Percentiles rank a stretch among this genome's conserved stretches.
phyloP scores from a whole-genome alignment of 2,797 vertebrate genomes.

The Sardinella longiceps region DNA sequence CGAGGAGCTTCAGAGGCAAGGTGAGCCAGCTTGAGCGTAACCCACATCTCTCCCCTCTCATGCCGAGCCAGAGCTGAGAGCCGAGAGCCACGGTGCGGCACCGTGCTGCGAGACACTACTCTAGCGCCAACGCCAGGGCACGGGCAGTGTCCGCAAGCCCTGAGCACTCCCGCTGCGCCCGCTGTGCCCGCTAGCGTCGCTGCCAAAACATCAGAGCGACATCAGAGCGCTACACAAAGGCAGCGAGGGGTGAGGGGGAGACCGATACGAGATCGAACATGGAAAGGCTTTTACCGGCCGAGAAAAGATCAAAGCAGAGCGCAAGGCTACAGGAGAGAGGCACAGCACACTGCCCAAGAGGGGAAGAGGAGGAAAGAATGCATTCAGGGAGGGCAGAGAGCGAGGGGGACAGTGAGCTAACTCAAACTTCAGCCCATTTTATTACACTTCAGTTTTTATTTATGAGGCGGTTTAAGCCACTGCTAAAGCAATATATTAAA shows the following conservation, averaged over 20 bases:
- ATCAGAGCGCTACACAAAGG: slow-evolving; percentile 16
- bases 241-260: neutral
- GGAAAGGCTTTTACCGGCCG: neutral
- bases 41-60: neutral
- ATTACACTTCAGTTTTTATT: too few relatives aligned
- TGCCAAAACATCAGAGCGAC: slow-evolving; percentile 15
- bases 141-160: neutral
- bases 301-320: neutral
- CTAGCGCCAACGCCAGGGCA: neutral
- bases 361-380: neutral
- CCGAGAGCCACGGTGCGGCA: neutral
- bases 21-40: neutral
- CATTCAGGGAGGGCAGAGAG: neutral
- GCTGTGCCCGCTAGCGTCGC: too few relatives aligned
- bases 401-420: neutral
- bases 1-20: neutral
- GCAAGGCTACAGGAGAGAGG: slow-evolving; percentile 5
- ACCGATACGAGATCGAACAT: slow-evolving; percentile 13
- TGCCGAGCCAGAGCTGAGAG: neutral
- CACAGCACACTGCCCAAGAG: neutral
- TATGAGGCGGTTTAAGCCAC: too few relatives aligned
- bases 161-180: too few relatives aligned
- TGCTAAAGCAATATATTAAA: too few relatives aligned
- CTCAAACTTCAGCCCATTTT: too few relatives aligned
- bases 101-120: neutral